These are phyloP conservation scores for Synanthedon tipuliformis DNA, from an alignment of 2,888 invertebrate species.

Conservation along the genomic window DNA sequence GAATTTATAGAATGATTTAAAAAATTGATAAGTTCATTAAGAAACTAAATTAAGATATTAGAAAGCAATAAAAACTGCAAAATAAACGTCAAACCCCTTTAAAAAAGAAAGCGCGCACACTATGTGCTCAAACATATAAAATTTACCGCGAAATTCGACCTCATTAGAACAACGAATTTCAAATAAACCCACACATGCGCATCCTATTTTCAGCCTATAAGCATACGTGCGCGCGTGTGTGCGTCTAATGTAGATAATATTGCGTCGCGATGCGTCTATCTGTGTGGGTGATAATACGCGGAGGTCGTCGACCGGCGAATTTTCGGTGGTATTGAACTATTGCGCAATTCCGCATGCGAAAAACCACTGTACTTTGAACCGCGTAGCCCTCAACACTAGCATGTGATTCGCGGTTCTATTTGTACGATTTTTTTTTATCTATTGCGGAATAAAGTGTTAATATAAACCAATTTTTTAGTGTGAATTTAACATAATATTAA, in stretches of 20 bases:
- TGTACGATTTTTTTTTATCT: too few relatives aligned
- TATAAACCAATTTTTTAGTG: too few relatives aligned
- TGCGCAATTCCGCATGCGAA: conserved; percentile 20
- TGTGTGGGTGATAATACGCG: conserved; percentile 8
- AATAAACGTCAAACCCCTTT: too few relatives aligned
- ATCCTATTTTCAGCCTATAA: conserved; percentile 10
- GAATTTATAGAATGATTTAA: too few relatives aligned
- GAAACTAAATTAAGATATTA: too few relatives aligned
- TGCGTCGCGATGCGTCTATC: conserved; percentile 14
- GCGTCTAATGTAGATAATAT: conserved; percentile 14
- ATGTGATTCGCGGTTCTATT: too few relatives aligned
- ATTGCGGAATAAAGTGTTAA: too few relatives aligned
- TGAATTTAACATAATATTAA: too few relatives aligned
- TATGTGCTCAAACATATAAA: conserved; percentile 1
- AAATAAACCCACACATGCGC: conserved; percentile 11
- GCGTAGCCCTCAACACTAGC: too few relatives aligned
- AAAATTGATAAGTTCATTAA: too few relatives aligned
- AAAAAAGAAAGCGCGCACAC: not conserved
- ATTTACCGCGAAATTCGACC: conserved; percentile 6
- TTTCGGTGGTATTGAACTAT: conserved; percentile 31
- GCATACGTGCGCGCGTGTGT: conserved; percentile 8
- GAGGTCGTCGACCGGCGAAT: conserved; percentile 32
- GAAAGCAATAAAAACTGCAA: too few relatives aligned
- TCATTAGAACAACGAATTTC: conserved; percentile 11
- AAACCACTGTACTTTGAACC: not conserved